A percentile compares a stretch with the other conserved stretches of the same genome.
Evolutionary conservation across 2,888 invertebrate genomes (phyloP).

Genomic region (Dicyrtomina minuta): DNA sequence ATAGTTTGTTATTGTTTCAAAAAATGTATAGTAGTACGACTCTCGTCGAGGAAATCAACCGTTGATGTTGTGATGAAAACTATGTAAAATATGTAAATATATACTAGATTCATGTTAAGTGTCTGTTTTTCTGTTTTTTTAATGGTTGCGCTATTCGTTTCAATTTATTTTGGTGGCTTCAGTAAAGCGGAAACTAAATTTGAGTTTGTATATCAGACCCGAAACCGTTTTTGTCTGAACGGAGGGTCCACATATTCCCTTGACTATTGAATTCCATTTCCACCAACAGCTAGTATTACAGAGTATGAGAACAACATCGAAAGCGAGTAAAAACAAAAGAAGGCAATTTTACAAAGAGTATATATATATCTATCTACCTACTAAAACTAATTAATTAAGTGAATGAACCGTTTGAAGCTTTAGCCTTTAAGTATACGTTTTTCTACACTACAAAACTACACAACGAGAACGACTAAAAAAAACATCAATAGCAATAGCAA

Average conservation of each 20-base stretch:
- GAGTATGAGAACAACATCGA: not conserved
- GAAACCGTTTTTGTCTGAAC: not conserved
- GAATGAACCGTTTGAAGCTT: no score
- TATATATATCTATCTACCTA: not conserved
- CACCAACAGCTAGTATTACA: conserved; percentile 6
- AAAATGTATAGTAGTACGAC: no score
- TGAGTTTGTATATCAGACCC: conserved; percentile 9
- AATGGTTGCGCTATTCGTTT: conserved; percentile 2
- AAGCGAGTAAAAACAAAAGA: not conserved
- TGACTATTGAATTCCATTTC: conserved; percentile 31
- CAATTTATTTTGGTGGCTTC: not conserved
- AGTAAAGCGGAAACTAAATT: conserved; percentile 13
- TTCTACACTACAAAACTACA: not conserved
- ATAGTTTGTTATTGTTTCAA: not conserved
- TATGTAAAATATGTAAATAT: no score
- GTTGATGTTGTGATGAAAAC: no score
- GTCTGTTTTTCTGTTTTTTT: not conserved
- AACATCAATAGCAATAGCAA: not conserved
- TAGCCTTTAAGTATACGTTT: no score
- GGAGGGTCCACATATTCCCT: conserved; percentile 7
- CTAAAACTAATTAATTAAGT: not conserved
- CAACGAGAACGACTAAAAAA: not conserved
- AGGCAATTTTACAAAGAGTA: not conserved
- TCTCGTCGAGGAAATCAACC: no score
- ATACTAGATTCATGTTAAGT: no score